Conservation (phyloP, 1,140 invertebrate genomes). For the Caenorhabditis tropicalis region DNA sequence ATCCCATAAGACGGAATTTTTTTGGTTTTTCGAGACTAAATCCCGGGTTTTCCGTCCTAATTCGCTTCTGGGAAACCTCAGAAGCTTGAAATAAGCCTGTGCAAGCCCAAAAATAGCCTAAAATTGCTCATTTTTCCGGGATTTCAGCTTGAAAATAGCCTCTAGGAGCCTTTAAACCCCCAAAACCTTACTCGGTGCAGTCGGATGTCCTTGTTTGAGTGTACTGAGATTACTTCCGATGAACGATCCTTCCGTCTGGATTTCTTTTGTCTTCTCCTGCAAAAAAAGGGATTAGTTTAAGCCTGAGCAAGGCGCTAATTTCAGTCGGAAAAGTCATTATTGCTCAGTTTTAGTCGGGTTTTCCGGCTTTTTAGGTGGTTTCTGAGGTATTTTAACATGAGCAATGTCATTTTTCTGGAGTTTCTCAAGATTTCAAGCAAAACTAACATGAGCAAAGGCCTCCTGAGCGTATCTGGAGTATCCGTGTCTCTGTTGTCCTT, state of each 20-base stretch:
- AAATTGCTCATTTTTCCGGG: too few species aligned
- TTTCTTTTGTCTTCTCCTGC: conserved; percentile 63
- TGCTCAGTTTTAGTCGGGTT: too few species aligned
- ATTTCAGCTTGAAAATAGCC: too few species aligned
- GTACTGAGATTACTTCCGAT: conserved; percentile 58
- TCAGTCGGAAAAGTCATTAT: background rate
- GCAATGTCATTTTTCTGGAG: background rate
- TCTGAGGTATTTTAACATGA: background rate
- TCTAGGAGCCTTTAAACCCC: too few species aligned
- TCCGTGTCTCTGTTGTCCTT: background rate
- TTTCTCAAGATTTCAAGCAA: background rate
- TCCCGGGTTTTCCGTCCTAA: too few species aligned
- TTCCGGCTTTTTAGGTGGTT: background rate
- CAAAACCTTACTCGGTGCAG: background rate
- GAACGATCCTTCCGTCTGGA: conserved; percentile 66
- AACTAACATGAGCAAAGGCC: conserved; percentile 21
- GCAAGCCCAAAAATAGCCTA: too few species aligned
- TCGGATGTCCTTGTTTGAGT: conserved; percentile 15
- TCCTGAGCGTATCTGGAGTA: conserved; percentile 5
- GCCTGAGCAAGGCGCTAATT: background rate
- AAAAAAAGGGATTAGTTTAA: background rate
- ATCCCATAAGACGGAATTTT: too few species aligned
- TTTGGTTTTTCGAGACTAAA: too few species aligned
- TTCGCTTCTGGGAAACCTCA: too few species aligned
- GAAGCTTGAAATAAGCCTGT: too few species aligned